Evolutionary conservation across 2,797 vertebrate species (phyloP), one percentile per base, ranked within the genome.

Genomic region (Ctenochaetus hawaiiensis): DNA sequence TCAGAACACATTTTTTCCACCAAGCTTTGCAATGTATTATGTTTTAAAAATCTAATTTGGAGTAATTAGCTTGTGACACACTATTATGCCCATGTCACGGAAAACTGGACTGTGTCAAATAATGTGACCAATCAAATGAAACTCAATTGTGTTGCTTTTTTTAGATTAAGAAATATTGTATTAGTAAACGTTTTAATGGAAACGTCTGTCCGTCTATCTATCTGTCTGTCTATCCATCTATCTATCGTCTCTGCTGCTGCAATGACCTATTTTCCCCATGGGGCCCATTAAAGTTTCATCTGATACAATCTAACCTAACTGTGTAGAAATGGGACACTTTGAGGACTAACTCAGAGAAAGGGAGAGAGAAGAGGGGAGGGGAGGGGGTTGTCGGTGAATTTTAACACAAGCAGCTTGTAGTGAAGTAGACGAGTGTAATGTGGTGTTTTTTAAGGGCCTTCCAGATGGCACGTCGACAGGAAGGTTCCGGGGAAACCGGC

Each of bases 391-490:
- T 18, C 37, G 54, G 62, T 56, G 49, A 12, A 65, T 37, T 70
- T 83, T 83, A 85, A 83, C 82, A 77, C 53, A 64, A 68, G 61
- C 23, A 5, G 18, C 70, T 73, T 83, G 77, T 78, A 52, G 66
- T 80, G 80, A 72, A 68, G 67, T 26, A 71, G 56, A 80, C 60
- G 49, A 77, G 70, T 62, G 74, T 77, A 67, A 82, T 77, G 77
- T 62, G 53, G 23, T 61, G 20, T 17, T 77, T 82, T 93, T 89
- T 82, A 90, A 91, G 67, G 81, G 77, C 59, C 64, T 86, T 90
- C 85, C 95, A 94, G 92, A 92, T 95, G 93, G 91, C 82, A 60
- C 45, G 48, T 84, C 71, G 71, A 89, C 85, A 86, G 80, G 87
- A 90, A 89, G 81, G 87, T 87, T 94, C 84, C 64, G 60, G 87